These are phyloP conservation scores for Drosophila murphyi DNA, from an alignment of 1,140 invertebrate species.

Conservation along the genomic window DNA sequence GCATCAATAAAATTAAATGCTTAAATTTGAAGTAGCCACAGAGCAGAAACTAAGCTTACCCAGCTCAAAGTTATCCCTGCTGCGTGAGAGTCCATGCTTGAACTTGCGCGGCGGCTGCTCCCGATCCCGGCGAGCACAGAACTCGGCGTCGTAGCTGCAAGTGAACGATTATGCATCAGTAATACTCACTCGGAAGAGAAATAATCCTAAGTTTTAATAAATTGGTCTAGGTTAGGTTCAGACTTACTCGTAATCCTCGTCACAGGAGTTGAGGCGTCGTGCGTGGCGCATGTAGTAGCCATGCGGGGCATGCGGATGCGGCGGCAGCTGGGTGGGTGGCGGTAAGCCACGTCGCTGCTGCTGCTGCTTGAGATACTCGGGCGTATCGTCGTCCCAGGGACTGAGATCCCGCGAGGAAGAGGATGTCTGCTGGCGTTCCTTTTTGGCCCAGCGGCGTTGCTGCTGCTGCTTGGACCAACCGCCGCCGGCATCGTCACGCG, in stretches of 20 bases:
- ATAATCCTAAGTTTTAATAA: not conserved
- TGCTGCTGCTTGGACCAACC: slow-evolving; percentile 71
- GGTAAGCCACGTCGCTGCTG: slow-evolving; percentile 42
- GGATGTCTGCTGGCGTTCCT: slow-evolving; percentile 86
- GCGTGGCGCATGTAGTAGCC: slow-evolving; percentile 82
- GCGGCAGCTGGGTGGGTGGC: slow-evolving; percentile 37
- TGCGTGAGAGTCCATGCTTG: slow-evolving; percentile 75
- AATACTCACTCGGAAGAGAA: no score
- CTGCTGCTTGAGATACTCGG: slow-evolving; percentile 76
- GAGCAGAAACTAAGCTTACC: slow-evolving; percentile 36
- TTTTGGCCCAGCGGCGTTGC: slow-evolving; percentile 78
- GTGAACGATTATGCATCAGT: not conserved
- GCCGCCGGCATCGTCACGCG: slow-evolving; percentile 86
- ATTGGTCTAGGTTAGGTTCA: not conserved
- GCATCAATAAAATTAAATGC: not conserved
- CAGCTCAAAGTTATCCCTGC: slow-evolving; percentile 80
- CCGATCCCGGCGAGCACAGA: slow-evolving; percentile 68
- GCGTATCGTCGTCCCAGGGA: slow-evolving; percentile 89
- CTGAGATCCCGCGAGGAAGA: slow-evolving; percentile 89
- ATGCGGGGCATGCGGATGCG: slow-evolving; percentile 51
- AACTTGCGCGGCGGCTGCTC: slow-evolving; percentile 71
- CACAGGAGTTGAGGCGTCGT: slow-evolving; percentile 82
- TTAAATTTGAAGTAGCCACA: not conserved
- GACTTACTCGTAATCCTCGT: slow-evolving; percentile 86
- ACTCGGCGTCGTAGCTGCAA: slow-evolving; percentile 77